Conservation (phyloP, 2,113 vertebrate species). For the Poicephalus gulielmi region DNA sequence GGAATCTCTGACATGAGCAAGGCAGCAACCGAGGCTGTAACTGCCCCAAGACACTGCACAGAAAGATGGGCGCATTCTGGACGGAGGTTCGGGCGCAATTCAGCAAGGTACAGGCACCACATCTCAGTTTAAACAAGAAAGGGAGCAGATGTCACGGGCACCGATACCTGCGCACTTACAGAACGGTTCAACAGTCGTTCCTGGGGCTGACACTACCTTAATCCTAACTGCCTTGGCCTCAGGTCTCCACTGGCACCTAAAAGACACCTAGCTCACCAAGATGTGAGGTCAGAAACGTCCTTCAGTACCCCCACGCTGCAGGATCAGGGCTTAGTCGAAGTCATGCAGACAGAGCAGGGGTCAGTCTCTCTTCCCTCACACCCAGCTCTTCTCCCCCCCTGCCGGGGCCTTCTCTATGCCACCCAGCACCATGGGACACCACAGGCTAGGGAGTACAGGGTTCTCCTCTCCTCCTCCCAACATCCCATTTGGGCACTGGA, state of each 20-base stretch:
- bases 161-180: neutral
- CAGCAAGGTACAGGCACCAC: neutral
- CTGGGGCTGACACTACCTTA: neutral
- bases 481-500: no score
- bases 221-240: neutral
- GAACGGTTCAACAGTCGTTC: fast-evolving
- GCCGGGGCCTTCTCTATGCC: neutral
- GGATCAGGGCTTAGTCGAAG: neutral
- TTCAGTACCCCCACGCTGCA: neutral
- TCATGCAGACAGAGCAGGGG: neutral
- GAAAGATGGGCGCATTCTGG: neutral
- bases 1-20: neutral
- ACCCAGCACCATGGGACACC: neutral
- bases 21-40: neutral
- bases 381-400: neutral
- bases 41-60: neutral
- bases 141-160: neutral
- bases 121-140: neutral
- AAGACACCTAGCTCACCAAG: fast-evolving
- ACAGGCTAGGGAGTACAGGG: neutral
- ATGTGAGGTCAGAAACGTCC: neutral
- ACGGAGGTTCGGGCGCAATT: neutral
- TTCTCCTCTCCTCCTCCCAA: neutral
- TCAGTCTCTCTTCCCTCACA: neutral
- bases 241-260: neutral